Base-by-base conservation (phyloP, 2,797 vertebrate genomes). In the Anguilla anguilla region DNA sequence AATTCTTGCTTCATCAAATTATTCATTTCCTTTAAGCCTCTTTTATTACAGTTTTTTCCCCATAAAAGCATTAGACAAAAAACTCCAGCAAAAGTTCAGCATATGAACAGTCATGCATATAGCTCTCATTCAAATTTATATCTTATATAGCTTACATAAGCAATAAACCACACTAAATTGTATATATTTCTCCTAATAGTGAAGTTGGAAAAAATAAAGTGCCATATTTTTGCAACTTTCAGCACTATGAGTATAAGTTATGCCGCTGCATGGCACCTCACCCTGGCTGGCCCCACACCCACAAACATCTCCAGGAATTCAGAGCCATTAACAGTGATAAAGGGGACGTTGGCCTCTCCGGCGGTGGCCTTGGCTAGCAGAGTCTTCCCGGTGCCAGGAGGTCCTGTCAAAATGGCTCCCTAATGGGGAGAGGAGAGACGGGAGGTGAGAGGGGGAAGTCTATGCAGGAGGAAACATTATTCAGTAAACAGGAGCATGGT, bases 251-350 rank as follows among this genome's bases (percentile, higher is more conserved):
- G 25, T 7, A n/a, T 69, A 25, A 69, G 10, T 69, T 25, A 28
- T 69, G 64, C 31, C 3, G 31, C 13, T n/a, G 13, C 3, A 77
- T 17, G 74, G 19, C 2, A 39, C n/a, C 97, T 95, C 95, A 99
- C 98, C 93, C 98, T 96, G 17, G 98, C 98, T 35, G 98, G 98
- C 81, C 98, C 98, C 72, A 99, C 98, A 53, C 98, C 98, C 90
- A 99, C 98, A 90, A 99, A 99, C 98, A 99, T 99, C 95, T 99
- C 98, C 72, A 99, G 95, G 93, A 99, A 99, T 92, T 99, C 98
- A 0, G 98, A 99, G 79, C 98, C 98, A 0, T 99, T 99, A 57
- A 99, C 98, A 0, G 98, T 99, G 93, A 99, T 99, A 90, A 99
- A 99, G 0, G 98, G 98, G 0, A 99, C 98, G 0, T 98, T 97